phyloP scores from a whole-genome alignment of 2,888 invertebrate species.

The Anthrax anthrax region DNA sequence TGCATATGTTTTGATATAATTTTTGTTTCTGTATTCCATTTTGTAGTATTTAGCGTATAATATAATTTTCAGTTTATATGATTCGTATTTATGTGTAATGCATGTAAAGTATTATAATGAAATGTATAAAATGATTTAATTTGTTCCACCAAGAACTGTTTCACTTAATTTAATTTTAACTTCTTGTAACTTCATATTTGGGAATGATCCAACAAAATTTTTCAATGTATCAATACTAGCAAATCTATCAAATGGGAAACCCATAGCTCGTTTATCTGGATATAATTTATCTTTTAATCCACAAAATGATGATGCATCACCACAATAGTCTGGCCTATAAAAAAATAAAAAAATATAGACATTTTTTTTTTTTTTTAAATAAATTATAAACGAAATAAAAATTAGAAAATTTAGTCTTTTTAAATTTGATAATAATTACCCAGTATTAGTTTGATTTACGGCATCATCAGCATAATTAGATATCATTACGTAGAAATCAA shows the following conservation, averaged over 20 bases:
- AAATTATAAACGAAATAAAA: background rate
- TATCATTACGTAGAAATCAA: conserved; percentile 63
- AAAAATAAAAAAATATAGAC: background rate
- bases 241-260: conserved; percentile 41
- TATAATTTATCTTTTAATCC: conserved; percentile 51
- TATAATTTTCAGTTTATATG: too few relatives aligned
- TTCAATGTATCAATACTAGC: conserved; percentile 39
- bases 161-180: conserved; percentile 46
- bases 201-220: conserved; percentile 42
- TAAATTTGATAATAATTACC: conserved; percentile 5
- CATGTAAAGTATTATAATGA: too few relatives aligned
- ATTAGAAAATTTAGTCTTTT: background rate
- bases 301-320: conserved; percentile 53
- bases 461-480: conserved; percentile 53
- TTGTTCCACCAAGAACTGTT: background rate
- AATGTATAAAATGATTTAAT: too few relatives aligned
- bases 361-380: background rate
- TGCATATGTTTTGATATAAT: too few relatives aligned
- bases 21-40: too few relatives aligned
- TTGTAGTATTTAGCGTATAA: too few relatives aligned
- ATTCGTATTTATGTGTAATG: too few relatives aligned
- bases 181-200: conserved; percentile 55
- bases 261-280: conserved; percentile 54
- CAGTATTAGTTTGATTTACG: conserved; percentile 20
- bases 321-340: conserved; percentile 34